Percentiles rank a stretch among this genome's conserved stretches.
Evolutionary conservation across 2,113 vertebrate genomes (phyloP).

Genomic region (Penelope pileata): DNA sequence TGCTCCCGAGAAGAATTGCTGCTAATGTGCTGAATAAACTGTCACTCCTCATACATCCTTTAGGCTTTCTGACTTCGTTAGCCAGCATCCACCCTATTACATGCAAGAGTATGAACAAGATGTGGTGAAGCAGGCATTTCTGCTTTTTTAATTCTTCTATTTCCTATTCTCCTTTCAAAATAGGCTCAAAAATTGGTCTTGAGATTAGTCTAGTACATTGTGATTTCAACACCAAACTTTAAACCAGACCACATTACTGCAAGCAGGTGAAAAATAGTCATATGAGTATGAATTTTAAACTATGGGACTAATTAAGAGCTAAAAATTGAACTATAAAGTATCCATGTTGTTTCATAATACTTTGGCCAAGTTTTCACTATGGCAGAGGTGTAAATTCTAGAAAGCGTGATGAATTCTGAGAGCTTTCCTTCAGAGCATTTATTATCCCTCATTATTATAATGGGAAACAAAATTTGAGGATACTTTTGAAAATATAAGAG

Average conservation of each 20-base stretch:
- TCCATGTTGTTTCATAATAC: background rate
- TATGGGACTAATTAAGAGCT: background rate
- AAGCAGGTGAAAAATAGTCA: background rate
- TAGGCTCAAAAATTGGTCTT: background rate
- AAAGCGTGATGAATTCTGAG: background rate
- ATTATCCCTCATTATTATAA: too few relatives aligned
- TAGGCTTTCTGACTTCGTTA: background rate
- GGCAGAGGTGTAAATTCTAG: background rate
- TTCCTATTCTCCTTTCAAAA: background rate
- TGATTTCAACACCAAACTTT: background rate
- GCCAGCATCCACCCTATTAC: background rate
- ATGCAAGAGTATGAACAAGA: background rate
- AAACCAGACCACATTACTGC: rapidly evolving
- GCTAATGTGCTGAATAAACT: background rate
- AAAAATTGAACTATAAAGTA: background rate
- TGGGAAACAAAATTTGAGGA: too few relatives aligned
- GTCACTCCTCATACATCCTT: background rate
- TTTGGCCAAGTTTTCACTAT: background rate
- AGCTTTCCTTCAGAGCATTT: background rate
- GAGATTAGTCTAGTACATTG: background rate
- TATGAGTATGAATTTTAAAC: background rate
- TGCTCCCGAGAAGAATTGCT: background rate
- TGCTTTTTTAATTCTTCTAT: background rate
- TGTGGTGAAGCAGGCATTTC: background rate
- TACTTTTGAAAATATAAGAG: too few relatives aligned